These are phyloP conservation scores for Neogale vison DNA, from an alignment of 2,113 vertebrate genomes.

Conservation along the genomic window DNA sequence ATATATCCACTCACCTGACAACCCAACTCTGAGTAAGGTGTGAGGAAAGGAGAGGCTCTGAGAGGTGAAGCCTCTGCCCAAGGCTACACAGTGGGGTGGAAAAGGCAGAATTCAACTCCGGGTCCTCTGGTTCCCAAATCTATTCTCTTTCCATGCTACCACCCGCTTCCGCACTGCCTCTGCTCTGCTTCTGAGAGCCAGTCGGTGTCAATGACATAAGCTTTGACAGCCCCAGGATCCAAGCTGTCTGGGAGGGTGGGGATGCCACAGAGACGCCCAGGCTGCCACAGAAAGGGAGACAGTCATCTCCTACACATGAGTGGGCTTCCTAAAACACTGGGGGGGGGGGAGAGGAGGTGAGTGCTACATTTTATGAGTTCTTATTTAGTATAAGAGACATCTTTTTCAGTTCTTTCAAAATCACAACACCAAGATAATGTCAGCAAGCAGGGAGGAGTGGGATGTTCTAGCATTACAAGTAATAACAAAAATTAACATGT, in stretches of 20 bases:
- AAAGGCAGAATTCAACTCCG: not conserved
- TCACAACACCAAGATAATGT: not conserved
- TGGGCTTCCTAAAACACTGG: not conserved
- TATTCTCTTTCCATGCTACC: not conserved
- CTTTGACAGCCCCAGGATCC: not conserved
- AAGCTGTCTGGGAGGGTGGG: not conserved
- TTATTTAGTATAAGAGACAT: not conserved
- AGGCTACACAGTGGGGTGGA: no score
- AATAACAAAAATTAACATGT: not conserved
- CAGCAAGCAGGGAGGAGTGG: not conserved
- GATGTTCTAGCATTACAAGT: not conserved
- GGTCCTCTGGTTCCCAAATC: not conserved
- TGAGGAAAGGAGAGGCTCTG: not conserved
- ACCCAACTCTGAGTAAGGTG: not conserved
- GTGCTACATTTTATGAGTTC: not conserved
- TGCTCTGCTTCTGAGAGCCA: not conserved
- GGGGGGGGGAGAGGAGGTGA: rapidly evolving
- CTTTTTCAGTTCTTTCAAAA: not conserved
- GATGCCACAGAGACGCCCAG: not conserved
- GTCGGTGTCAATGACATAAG: rapidly evolving
- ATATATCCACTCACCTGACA: not conserved
- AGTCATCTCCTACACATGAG: not conserved
- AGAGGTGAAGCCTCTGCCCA: not conserved
- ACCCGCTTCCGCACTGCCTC: not conserved
- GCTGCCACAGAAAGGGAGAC: not conserved